Percentiles rank a stretch among this genome's conserved stretches.
Conservation (phyloP, 1,140 invertebrate species). For the Atta texana region DNA sequence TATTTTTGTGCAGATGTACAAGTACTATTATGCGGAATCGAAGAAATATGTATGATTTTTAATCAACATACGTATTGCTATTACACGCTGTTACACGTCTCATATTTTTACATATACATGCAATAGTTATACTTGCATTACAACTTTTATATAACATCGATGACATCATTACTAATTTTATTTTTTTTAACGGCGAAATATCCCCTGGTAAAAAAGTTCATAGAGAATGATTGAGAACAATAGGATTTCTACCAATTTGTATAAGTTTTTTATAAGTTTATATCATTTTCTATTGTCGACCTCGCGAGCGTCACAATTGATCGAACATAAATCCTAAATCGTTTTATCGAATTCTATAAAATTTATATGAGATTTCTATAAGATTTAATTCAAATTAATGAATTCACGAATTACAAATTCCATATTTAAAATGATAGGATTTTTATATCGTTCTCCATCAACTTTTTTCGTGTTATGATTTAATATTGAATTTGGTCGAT, state of each 20-base stretch:
- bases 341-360: too few species aligned
- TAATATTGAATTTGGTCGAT: constrained; percentile 20
- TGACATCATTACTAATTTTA: constrained; percentile 15
- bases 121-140: constrained; percentile 27
- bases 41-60: constrained; percentile 29
- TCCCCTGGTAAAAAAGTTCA: neutral
- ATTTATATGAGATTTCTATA: too few species aligned
- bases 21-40: constrained; percentile 53
- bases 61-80: constrained; percentile 43
- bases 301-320: too few species aligned
- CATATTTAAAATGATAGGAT: too few species aligned
- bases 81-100: constrained; percentile 27
- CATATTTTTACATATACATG: constrained; percentile 17
- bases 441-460: too few species aligned
- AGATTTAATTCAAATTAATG: too few species aligned
- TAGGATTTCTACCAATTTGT: too few species aligned
- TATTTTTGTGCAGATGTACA: constrained; percentile 40
- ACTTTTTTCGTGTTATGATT: neutral
- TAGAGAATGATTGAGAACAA: too few species aligned
- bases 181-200: constrained; percentile 12
- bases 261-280: too few species aligned
- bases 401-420: too few species aligned
- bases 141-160: constrained; percentile 42
- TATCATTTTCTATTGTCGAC: too few species aligned
- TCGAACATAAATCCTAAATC: too few species aligned